Evolutionary conservation across 37 sponge, comb jelly and placozoan genomes (phyloP).

Genomic region (Chondrilla cf. caribensis): DNA sequence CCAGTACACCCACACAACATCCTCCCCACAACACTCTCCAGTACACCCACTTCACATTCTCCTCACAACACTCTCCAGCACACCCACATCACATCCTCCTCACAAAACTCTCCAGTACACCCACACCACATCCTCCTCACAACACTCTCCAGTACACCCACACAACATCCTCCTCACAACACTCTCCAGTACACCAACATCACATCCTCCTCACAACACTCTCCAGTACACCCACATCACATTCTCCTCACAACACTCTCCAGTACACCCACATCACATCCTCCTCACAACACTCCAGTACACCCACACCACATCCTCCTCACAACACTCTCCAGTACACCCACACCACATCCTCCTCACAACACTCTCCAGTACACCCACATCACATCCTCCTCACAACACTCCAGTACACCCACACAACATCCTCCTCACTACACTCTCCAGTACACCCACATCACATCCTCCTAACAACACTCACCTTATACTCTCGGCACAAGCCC

Average conservation of each 20-base stretch:
- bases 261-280: not conserved
- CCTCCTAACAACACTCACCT: constrained; percentile 52
- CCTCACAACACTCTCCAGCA: not conserved
- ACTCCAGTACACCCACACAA: not conserved
- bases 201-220: not conserved
- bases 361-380: not conserved
- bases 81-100: not conserved
- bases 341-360: no score
- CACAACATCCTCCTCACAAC: not conserved
- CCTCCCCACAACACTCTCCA: no score
- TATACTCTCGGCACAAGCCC: constrained; percentile 74
- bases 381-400: not conserved
- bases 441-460: not conserved
- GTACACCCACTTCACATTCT: no score
- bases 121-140: no score
- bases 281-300: not conserved
- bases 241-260: not conserved
- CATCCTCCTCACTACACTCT: not conserved
- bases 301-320: no score
- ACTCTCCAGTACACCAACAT: not conserved
- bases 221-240: not conserved
- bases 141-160: no score
- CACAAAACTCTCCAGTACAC: constrained; percentile 43
- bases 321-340: no score
- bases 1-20: not conserved